A percentile compares a stretch with the other conserved stretches of the same genome.
Conservation (phyloP, 2,888 invertebrate genomes). For the Dryobotodes eremita region DNA sequence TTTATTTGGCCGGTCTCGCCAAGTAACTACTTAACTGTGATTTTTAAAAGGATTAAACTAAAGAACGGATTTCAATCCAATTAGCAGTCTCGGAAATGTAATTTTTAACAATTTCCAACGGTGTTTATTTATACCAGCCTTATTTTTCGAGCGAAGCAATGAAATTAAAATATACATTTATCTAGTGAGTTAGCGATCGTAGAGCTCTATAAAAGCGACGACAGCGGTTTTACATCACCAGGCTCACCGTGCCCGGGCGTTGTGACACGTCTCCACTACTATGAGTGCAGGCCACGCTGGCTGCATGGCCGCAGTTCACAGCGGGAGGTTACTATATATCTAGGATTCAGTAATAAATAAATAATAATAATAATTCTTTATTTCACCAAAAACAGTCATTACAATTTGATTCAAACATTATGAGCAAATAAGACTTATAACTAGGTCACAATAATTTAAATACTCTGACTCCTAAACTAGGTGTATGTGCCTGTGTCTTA, state of each 20-base stretch:
- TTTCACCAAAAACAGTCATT: no score
- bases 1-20: neutral
- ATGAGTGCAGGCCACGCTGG: neutral
- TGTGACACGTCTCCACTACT: neutral
- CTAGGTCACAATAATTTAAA: no score
- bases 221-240: neutral
- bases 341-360: neutral
- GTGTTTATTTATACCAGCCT: neutral
- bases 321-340: neutral
- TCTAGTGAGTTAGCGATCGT: neutral
- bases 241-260: neutral
- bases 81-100: neutral
- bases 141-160: neutral
- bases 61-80: conserved; percentile 13
- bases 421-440: no score
- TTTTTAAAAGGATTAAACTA: neutral
- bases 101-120: neutral
- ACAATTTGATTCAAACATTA: no score
- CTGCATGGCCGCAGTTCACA: neutral
- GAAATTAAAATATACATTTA: neutral
- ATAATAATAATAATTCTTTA: no score
- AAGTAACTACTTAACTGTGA: neutral
- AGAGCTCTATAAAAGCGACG: neutral
- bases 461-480: no score
- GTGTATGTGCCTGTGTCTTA: no score